These are phyloP conservation scores for Anneissia japonica DNA, from an alignment of 35 echinoderm and acorn worm species.

Conservation along the genomic window DNA sequence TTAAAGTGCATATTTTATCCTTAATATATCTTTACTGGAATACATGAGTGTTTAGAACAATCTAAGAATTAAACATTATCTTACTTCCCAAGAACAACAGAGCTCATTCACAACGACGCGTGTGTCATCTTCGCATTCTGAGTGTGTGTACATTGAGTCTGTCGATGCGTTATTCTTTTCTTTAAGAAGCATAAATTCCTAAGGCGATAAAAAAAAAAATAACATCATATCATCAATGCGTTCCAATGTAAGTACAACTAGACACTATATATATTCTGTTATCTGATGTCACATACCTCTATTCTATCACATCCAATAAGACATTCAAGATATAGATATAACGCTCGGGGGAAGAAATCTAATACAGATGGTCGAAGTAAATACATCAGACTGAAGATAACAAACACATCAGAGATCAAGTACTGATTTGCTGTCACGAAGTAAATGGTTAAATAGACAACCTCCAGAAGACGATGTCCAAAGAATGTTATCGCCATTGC, in stretches of 20 bases:
- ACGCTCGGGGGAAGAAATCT: neutral
- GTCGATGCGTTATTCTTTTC: neutral
- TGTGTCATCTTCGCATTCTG: neutral
- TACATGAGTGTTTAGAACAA: too few relatives aligned
- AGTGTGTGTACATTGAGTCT: neutral
- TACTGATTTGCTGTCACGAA: neutral
- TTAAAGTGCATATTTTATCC: too few relatives aligned
- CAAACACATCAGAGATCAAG: neutral
- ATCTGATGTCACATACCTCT: neutral
- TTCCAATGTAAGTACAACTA: too few relatives aligned
- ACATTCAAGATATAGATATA: neutral
- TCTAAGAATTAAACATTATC: too few relatives aligned
- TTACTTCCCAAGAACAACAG: neutral
- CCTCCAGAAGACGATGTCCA: neutral
- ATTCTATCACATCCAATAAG: neutral
- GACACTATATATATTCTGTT: too few relatives aligned
- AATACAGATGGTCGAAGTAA: neutral
- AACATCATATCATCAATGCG: neutral
- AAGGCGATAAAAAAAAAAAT: neutral
- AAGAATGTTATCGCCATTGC: neutral
- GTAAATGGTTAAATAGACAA: neutral
- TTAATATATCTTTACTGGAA: too few relatives aligned
- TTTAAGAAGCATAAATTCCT: neutral
- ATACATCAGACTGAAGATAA: neutral
- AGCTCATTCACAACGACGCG: neutral